A percentile compares a stretch with the other conserved stretches of the same genome.
Evolutionary conservation across 2,888 invertebrate genomes (phyloP).

Genomic region (Fragum whitleyi): DNA sequence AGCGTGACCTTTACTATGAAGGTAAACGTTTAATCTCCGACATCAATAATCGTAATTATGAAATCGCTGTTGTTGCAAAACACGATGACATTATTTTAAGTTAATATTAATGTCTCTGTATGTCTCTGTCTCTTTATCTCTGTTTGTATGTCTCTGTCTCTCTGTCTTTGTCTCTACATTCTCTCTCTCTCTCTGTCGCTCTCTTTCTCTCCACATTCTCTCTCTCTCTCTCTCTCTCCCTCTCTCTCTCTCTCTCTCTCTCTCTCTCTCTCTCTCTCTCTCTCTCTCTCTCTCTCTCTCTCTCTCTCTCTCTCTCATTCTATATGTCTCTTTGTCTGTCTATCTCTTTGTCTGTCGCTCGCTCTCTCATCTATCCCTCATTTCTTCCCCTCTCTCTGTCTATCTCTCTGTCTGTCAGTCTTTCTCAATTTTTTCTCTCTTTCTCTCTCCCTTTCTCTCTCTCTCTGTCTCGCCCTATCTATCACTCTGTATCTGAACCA

Average conservation of each 20-base stretch:
- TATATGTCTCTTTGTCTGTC: background rate
- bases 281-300: conserved; percentile 6
- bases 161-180: background rate
- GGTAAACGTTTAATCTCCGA: too few relatives aligned
- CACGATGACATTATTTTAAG: too few relatives aligned
- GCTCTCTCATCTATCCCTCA: background rate
- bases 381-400: background rate
- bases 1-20: background rate
- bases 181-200: background rate
- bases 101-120: too few relatives aligned
- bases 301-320: background rate
- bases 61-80: too few relatives aligned
- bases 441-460: background rate
- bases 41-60: too few relatives aligned
- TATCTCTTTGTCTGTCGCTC: background rate
- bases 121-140: background rate
- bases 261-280: background rate
- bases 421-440: background rate
- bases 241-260: conserved; percentile 9
- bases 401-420: background rate
- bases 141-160: background rate
- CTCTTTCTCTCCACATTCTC: background rate
- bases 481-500: background rate
- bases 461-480: background rate
- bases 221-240: background rate